These are phyloP conservation scores for Alfaro cultratus DNA, from an alignment of 2,797 vertebrate species.

Conservation along the genomic window DNA sequence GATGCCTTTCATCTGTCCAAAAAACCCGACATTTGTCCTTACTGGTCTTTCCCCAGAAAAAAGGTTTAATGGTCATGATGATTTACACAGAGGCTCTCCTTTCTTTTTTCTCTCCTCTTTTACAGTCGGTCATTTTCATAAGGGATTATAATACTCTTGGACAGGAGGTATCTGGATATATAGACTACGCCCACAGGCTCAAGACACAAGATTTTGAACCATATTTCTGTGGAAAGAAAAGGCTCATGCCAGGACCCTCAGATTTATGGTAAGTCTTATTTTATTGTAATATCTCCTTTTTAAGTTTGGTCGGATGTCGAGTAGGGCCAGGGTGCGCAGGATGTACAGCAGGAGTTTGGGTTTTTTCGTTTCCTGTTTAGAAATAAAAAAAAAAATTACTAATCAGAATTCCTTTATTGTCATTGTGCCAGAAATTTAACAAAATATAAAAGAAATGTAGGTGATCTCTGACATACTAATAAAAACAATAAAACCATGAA, in stretches of 20 bases:
- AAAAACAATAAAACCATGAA: no score
- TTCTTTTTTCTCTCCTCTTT: conserved; percentile 67
- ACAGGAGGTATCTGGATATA: conserved; percentile 91
- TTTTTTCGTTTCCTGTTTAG: background rate
- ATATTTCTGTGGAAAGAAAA: conserved; percentile 87
- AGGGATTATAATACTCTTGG: conserved; percentile 83
- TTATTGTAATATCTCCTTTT: conserved; percentile 51
- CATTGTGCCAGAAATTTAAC: no score
- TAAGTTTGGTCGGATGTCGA: background rate
- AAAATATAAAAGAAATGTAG: no score
- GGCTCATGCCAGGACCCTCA: conserved; percentile 82
- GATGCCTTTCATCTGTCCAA: conserved; percentile 51
- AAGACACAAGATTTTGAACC: conserved; percentile 86
- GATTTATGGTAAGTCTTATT: conserved; percentile 86
- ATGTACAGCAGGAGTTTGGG: background rate
- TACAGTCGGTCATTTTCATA: conserved; percentile 91
- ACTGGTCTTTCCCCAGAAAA: conserved; percentile 36
- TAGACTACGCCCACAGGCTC: conserved; percentile 89
- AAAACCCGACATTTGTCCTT: conserved; percentile 38
- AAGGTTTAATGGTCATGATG: conserved; percentile 56
- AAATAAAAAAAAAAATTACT: background rate
- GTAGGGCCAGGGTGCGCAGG: background rate
- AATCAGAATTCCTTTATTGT: background rate
- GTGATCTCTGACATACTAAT: no score
- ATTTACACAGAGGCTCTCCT: conserved; percentile 75